phyloP scores from a whole-genome alignment of 2,888 invertebrate species.

The Cristatella mucedo region DNA sequence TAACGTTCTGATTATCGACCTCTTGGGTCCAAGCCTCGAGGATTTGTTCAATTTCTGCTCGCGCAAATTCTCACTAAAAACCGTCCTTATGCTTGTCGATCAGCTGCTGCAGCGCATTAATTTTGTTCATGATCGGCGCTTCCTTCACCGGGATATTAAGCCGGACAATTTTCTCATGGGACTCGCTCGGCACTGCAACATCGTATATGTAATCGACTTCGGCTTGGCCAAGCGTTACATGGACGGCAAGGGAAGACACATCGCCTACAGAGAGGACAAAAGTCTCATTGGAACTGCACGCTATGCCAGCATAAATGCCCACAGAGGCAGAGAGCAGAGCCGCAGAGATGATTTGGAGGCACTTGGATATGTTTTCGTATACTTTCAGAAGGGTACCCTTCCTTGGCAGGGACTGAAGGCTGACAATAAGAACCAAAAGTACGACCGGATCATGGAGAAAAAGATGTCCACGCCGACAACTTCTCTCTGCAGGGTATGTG shows the following conservation, averaged over 20 bases:
- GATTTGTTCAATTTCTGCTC: slow-evolving; percentile 97
- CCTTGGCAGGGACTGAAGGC: slow-evolving; percentile 94
- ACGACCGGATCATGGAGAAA: slow-evolving; percentile 95
- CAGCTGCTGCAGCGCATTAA: slow-evolving; percentile 63
- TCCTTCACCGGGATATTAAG: slow-evolving; percentile 93
- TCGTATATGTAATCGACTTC: slow-evolving; percentile 86
- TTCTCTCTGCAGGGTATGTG: slow-evolving; percentile 69
- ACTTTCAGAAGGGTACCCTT: slow-evolving; percentile 72
- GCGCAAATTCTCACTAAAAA: slow-evolving; percentile 93
- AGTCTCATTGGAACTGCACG: slow-evolving; percentile 40
- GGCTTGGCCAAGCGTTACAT: slow-evolving; percentile 94
- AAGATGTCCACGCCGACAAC: slow-evolving; percentile 98
- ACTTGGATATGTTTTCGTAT: slow-evolving; percentile 93
- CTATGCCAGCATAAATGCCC: slow-evolving; percentile 96
- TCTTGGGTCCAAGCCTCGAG: slow-evolving; percentile 89
- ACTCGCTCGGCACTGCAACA: slow-evolving; percentile 25
- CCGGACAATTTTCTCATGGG: slow-evolving; percentile 44
- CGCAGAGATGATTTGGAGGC: slow-evolving; percentile 96
- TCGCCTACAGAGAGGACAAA: slow-evolving; percentile 55
- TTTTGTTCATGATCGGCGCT: slow-evolving; percentile 89
- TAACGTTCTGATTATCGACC: slow-evolving; percentile 95
- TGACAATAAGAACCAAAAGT: slow-evolving; percentile 93
- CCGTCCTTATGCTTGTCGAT: slow-evolving; percentile 94
- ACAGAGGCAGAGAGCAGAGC: slow-evolving; percentile 90
- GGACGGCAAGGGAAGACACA: slow-evolving; percentile 75